phyloP scores from a whole-genome alignment of 2,797 vertebrate species.

The Tamandua tetradactyla region DNA sequence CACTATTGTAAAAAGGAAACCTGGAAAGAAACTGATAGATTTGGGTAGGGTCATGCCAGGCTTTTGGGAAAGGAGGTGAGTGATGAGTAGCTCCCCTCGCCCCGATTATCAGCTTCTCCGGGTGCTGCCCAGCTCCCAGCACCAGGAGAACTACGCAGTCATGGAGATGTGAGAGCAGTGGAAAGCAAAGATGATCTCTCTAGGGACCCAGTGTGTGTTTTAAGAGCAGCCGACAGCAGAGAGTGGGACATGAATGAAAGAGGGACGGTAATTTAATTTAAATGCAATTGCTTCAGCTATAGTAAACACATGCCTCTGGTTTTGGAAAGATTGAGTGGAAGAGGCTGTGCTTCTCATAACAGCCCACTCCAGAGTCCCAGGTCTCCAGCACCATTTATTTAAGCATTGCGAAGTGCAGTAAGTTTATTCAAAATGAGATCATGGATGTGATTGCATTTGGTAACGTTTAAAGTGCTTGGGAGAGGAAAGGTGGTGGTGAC shows the following conservation, averaged over 20 bases:
- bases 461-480: neutral
- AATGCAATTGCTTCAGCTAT: neutral
- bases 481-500: neutral
- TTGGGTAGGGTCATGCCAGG: too few relatives aligned
- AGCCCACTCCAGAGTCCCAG: neutral
- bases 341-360: neutral
- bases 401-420: neutral
- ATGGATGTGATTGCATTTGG: neutral
- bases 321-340: neutral
- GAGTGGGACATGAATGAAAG: neutral
- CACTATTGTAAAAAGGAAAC: neutral
- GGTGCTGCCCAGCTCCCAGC: accelerated
- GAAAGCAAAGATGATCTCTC: neutral
- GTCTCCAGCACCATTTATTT: neutral
- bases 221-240: neutral
- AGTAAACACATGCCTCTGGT: neutral
- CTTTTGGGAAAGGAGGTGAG: neutral
- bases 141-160: neutral
- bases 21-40: neutral
- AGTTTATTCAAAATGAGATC: neutral
- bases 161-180: too few relatives aligned
- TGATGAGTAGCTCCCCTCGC: neutral
- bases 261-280: constrained; percentile 13
- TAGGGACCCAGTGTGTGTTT: neutral
- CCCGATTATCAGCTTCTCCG: neutral